Evolutionary conservation across 2,888 invertebrate genomes (phyloP).

Genomic region (Agonopterix alstromeriana): DNA sequence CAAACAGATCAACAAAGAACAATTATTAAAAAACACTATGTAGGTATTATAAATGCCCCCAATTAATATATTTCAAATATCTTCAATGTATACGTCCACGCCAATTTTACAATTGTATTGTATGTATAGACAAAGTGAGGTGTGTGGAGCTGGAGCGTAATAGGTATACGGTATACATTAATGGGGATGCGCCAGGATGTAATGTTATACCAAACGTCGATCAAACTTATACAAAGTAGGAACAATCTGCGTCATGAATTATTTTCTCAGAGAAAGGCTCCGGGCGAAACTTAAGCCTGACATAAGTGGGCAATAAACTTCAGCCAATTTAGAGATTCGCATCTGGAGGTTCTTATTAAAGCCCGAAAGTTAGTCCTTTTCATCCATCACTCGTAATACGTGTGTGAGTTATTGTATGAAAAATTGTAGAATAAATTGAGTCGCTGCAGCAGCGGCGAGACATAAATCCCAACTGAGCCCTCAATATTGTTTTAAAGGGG

Average conservation of each 20-base stretch:
- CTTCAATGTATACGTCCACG: too few species aligned
- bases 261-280: constrained; percentile 71
- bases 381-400: constrained; percentile 77
- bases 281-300: constrained; percentile 75
- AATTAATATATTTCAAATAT: too few species aligned
- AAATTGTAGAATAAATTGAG: constrained; percentile 78
- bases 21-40: too few species aligned
- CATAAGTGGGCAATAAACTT: constrained; percentile 78
- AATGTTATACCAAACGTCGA: constrained; percentile 46
- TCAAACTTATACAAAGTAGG: constrained; percentile 63
- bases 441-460: constrained; percentile 76
- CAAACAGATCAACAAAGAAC: too few species aligned
- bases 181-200: constrained; percentile 10
- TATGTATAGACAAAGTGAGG: too few species aligned
- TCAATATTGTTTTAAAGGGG: constrained; percentile 79
- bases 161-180: not conserved
- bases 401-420: constrained; percentile 78
- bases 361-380: constrained; percentile 78
- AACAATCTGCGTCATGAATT: constrained; percentile 72
- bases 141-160: too few species aligned
- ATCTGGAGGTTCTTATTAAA: constrained; percentile 77
- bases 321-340: constrained; percentile 77
- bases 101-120: too few species aligned
- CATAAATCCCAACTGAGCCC: constrained; percentile 78
- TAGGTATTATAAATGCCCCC: too few species aligned